Evolutionary conservation across 2,888 invertebrate genomes (phyloP), one percentile per base, ranked within the genome.

Genomic region (Azorinus chamasolen): DNA sequence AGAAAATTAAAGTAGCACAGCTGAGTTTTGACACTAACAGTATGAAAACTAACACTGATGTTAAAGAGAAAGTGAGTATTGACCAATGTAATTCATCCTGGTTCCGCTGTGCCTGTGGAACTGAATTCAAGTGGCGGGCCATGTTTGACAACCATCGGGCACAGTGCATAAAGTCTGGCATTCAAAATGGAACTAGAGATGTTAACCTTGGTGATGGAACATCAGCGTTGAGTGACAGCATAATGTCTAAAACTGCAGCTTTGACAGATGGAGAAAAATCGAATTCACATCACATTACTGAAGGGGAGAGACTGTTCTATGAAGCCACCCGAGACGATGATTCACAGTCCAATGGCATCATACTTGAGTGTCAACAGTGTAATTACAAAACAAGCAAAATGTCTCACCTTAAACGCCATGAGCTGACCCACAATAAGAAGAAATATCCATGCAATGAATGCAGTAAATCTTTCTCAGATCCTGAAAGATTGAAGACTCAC

Each of bases 81-180:
- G 76, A 72, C 37, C 80, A 80, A 20, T 73, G 69, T 50, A 73
- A 80, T 25, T 58, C 73, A 5, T 57, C 70, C 1, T 20, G 63
- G 20, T 73, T 69, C 43, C 54, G 70, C 14, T 80, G 80, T 69
- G 39, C 25, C 12, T 80, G 80, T 58, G 76, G 80, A 5, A 18
- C 53, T 22, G 80, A 80, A 54, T 80, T 76, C 39, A 48, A 64
- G 8, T 76, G 68, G 69, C 66, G 66, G 27, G 53, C 65, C n/a
- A 59, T 65, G 3, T 73, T 65, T 46, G 63, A 76, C 18, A 61
- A 43, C 27, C 80, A 80, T 50, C 72, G 69, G 37, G 45, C 55
- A 10, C 55, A 58, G 24, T 79, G 79, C 32, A 62, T 45, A 43
- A 20, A 18, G 18, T n/a, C 50, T 20, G 32, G 32, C 8, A 50